A percentile compares a stretch with the other conserved stretches of the same genome.
Evolutionary conservation across 2,888 invertebrate genomes (phyloP).

Genomic region (Phengaris arion): DNA sequence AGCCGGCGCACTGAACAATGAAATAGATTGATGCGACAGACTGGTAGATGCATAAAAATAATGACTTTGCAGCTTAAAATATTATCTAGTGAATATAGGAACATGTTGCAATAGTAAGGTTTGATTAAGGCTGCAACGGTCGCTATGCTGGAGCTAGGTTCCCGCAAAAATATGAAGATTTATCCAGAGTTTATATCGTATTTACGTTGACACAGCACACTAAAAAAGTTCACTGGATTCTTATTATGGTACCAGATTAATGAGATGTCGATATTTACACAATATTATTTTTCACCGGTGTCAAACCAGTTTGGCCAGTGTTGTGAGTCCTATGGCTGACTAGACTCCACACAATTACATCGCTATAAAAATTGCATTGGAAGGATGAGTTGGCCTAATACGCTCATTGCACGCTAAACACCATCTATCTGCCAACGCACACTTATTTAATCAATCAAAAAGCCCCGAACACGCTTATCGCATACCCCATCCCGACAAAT

Average conservation of each 20-base stretch:
- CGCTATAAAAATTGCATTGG: conserved; percentile 32
- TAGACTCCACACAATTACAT: not conserved
- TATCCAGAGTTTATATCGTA: no score
- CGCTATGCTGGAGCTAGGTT: no score
- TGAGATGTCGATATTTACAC: no score
- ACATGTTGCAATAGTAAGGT: no score
- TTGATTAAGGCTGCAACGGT: no score
- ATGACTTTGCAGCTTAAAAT: not conserved
- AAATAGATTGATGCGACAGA: conserved; percentile 8
- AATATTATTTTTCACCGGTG: no score
- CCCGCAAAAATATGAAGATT: no score
- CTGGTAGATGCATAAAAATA: not conserved
- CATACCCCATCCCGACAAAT: conserved; percentile 69
- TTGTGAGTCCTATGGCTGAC: no score
- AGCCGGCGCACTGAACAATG: conserved; percentile 6
- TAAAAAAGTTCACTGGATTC: no score
- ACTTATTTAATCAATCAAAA: conserved; percentile 76
- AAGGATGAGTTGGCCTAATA: conserved; percentile 39
- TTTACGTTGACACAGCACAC: no score
- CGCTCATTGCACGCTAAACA: conserved; percentile 57
- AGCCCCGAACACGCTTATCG: conserved; percentile 64
- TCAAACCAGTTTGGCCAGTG: no score
- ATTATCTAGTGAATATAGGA: not conserved
- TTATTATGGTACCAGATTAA: no score
- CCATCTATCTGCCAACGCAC: conserved; percentile 67